Conservation (phyloP, 2,113 vertebrate genomes). For the Pongo abelii region DNA sequence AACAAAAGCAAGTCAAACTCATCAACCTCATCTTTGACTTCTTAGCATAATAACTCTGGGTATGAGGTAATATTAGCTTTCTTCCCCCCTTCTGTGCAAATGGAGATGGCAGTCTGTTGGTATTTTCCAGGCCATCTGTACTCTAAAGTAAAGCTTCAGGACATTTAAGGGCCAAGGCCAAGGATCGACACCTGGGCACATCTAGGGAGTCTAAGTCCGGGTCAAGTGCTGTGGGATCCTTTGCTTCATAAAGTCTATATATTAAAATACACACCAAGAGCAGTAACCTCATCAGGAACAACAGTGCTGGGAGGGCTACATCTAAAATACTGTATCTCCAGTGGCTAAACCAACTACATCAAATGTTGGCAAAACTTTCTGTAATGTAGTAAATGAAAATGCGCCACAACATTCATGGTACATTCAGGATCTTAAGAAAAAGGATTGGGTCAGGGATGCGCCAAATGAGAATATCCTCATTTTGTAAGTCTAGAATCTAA, state of each 20-base stretch:
- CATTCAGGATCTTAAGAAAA: not conserved
- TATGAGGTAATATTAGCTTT: not conserved
- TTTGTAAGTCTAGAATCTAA: not conserved
- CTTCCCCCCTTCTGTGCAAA: not conserved
- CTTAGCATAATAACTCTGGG: not conserved
- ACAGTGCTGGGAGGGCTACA: not conserved
- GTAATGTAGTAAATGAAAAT: not conserved
- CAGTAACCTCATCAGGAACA: not conserved
- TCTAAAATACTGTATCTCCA: not conserved
- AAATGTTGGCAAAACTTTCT: not conserved
- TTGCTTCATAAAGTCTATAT: not conserved
- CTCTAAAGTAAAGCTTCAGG: conserved; percentile 13
- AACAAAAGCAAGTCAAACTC: not conserved
- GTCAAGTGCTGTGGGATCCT: not conserved
- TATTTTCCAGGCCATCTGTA: not conserved
- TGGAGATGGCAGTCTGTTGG: not conserved
- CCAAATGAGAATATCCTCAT: not conserved
- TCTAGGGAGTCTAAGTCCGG: not conserved
- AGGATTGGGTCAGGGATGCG: not conserved
- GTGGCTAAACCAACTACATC: not conserved
- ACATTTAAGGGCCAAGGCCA: not conserved
- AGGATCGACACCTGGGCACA: not conserved
- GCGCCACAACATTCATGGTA: not conserved
- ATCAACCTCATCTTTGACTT: not conserved
- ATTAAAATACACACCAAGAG: not conserved